Evolutionary conservation across 2,888 invertebrate genomes (phyloP), one percentile per base, ranked within the genome.

Genomic region (Tineola bisselliella): DNA sequence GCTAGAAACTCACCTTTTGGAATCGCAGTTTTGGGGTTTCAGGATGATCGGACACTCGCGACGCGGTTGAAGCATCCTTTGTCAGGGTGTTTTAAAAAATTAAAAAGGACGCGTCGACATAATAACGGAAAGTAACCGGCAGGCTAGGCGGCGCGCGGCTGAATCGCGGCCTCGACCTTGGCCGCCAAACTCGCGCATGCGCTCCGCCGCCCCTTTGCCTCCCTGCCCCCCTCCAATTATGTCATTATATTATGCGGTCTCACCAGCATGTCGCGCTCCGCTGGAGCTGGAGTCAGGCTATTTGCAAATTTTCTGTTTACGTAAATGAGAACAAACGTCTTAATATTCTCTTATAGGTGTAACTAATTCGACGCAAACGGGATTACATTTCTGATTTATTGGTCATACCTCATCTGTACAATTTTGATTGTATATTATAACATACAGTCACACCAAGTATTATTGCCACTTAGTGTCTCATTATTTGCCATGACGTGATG

Each of bases 101-200:
- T 38, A 38, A n/a, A 15, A 48, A 48, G 48, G 54, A 18, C 54
- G 54, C 54, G 19, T 54, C 2, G n/a, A 18, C 17, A 12, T 54
- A 17, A 48, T 48, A 8, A n/a, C 54, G 54, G 54, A 54, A 54
- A 48, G 19, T 25, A 25, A 54, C 19, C 75, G 73, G 76, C 79
- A 79, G 75, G 76, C 73, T 79, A 84, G 83, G 76, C 83, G 82
- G 84, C 79, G 83, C 83, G 84, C 84, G 82, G 83, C 77, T 66
- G 84, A 84, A 79, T 86, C 81, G 81, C 79, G 81, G 76, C 87
- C 84, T 86, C 86, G 86, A 86, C 87, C 87, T 87, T 87, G 87
- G 87, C 87, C 87, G 84, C 81, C 86, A 87, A 86, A 86, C 77
- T 70, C 76, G 86, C 87, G 86, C 86, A 84, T 84, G 86, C 86